Evolutionary conservation across 2,797 vertebrate species (phyloP).

Genomic region (Onychomys torridus): DNA sequence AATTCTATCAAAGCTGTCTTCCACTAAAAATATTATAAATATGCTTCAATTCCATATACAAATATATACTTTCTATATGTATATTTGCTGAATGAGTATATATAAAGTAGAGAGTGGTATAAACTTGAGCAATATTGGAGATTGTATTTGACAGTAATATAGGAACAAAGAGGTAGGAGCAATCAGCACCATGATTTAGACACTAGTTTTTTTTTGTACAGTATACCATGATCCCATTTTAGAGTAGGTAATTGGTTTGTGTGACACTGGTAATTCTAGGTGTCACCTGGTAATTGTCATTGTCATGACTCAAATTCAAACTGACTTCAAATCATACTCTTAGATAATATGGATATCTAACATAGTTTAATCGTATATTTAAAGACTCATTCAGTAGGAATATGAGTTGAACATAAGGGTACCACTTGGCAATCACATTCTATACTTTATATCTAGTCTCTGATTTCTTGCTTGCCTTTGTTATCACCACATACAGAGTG

Average conservation of each 20-base stretch:
- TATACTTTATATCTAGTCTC: neutral
- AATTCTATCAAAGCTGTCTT: neutral
- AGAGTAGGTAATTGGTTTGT: neutral
- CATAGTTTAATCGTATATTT: neutral
- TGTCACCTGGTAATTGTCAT: neutral
- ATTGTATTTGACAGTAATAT: slow-evolving; percentile 40
- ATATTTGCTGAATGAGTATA: neutral
- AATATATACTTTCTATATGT: neutral
- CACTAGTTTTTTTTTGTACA: neutral
- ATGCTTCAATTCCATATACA: neutral
- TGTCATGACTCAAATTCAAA: slow-evolving; percentile 13
- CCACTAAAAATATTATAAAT: neutral
- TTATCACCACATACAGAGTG: neutral
- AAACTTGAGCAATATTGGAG: slow-evolving; percentile 15
- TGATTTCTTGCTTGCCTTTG: neutral
- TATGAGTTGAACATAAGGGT: neutral
- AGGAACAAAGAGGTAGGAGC: neutral
- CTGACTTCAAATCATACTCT: neutral
- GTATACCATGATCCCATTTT: neutral
- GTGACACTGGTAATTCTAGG: neutral
- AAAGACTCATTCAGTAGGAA: neutral
- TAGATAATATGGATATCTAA: neutral
- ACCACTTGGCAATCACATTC: neutral
- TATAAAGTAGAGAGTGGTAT: neutral
- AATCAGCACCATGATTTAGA: neutral